Evolutionary conservation across 2,113 vertebrate genomes (phyloP), one percentile per base, ranked within the genome.

Genomic region (Lophotis ruficrista): DNA sequence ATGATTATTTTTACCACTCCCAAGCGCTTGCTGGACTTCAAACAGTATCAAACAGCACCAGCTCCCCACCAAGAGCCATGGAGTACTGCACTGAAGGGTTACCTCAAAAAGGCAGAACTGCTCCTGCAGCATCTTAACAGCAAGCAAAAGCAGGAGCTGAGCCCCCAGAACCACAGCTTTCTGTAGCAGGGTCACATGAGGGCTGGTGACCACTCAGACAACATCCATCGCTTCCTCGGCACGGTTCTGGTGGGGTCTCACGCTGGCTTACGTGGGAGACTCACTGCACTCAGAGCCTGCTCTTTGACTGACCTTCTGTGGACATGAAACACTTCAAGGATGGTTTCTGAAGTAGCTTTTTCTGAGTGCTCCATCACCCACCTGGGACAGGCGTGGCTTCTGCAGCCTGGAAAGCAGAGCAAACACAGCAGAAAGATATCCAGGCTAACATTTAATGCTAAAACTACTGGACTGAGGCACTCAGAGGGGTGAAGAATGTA

Each of bases 221-320:
- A 16, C 13, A 54, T 30, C 57, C 45, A 25, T 25, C 3, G 0
- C 51, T 37, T 53, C 12, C 30, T 38, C 1, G 0, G 19, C 57
- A 37, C 0, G 0, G 25, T 50, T 56, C 35, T 50, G 77, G 48
- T 24, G 38, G 30, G 45, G 31, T 25, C 41, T 66, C 31, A 43
- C 0, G 0, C 15, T 8, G 15, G n/a, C 69, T 65, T 41, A 65
- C 10, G 7, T 0, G 3, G 38, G 20, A 84, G 24, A 21, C 27
- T 25, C 9, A 6, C 23, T 14, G 47, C 15, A 4, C 21, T 41
- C 57, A 14, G 64, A 72, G 57, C 13, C 62, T 76, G 33, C 50
- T 65, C 45, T 45, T 57, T 31, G 37, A 24, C 38, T 0, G 4
- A 30, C 31, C 58, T 60, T 43, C n/a, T 54, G 14, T 3, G 28